Evolutionary conservation across 35 echinoderm and acorn worm species (phyloP), one percentile per base, ranked within the genome.

Genomic region (Acanthaster planci): DNA sequence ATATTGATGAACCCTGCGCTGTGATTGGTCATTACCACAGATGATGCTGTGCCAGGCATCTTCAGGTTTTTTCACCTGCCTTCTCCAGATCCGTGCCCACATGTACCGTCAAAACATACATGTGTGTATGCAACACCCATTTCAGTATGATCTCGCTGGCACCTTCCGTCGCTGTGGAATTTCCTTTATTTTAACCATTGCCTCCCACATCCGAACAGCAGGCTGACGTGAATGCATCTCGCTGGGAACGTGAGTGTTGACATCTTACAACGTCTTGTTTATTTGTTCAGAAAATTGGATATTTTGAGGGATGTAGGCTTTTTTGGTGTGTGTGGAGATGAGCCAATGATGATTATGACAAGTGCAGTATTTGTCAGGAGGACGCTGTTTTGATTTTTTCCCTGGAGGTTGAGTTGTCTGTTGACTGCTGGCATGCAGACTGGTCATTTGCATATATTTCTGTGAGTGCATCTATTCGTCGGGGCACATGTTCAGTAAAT

Each of bases 101-200:
- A 35, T 72, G 34, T 26, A 72, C 64, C 14, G 34, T 72, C 22
- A 26, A 26, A 72, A 26, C 64, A n/a, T n/a, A n/a, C n/a, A n/a
- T n/a, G n/a, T n/a, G n/a, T n/a, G n/a, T n/a, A 72, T 34, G 32
- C 64, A 72, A 72, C 64, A 72, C 34, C 64, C 64, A 72, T 72
- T 72, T 72, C 30, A 47, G 42, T 72, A 72, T 19, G 34, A 72
- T 31, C 23, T 26, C 29, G 23, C 42, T 26, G 30, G 10, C 64
- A 72, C 64, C 64, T 72, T 72, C 26, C 64, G 64, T 31, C 10
- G 64, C 64, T 72, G 21, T 31, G 64, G 64, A 72, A 72, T 72
- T 72, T 72, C n/a, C n/a, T n/a, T n/a, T n/a, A n/a, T n/a, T n/a
- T n/a, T n/a, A n/a, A n/a, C n/a, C n/a, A n/a, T n/a, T n/a, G n/a